A percentile compares a stretch with the other conserved stretches of the same genome.
Evolutionary conservation across 30 jellyfish, hydroid and myxozoan species (phyloP).

Genomic region (Hydractinia echinata): DNA sequence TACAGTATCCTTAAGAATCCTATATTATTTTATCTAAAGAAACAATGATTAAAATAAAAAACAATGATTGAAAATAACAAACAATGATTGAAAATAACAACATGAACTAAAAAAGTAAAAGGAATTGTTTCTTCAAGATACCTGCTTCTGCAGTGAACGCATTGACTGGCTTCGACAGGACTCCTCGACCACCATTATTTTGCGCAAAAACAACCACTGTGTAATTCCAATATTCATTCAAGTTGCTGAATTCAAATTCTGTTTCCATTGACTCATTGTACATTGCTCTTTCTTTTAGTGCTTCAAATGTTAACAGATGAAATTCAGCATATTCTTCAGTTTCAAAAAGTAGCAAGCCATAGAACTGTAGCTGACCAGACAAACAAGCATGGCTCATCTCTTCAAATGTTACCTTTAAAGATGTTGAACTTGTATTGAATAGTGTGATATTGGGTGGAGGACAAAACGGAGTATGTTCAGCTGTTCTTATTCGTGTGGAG

Average conservation of each 20-base stretch:
- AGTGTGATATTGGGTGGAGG: neutral
- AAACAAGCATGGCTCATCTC: neutral
- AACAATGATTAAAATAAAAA: no score
- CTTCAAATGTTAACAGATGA: neutral
- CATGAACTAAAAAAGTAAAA: no score
- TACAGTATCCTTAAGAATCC: no score
- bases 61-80: no score
- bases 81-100: no score
- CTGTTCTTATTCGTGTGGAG: neutral
- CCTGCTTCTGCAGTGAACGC: conserved; percentile 20
- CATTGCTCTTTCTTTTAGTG: neutral
- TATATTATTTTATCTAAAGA: no score
- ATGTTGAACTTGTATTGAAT: conserved; percentile 4
- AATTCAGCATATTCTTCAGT: neutral
- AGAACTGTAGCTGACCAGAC: neutral
- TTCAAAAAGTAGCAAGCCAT: conserved; percentile 6
- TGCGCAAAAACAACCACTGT: conserved; percentile 8
- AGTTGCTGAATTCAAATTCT: neutral
- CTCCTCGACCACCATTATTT: conserved; percentile 18
- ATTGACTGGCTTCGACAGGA: neutral
- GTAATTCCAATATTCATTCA: conserved; percentile 21
- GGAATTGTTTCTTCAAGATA: neutral
- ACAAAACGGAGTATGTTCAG: conserved; percentile 2
- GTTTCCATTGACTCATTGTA: neutral
- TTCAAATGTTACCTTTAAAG: neutral